Conservation (phyloP, 2,113 vertebrate species). For the Ciconia boyciana region DNA sequence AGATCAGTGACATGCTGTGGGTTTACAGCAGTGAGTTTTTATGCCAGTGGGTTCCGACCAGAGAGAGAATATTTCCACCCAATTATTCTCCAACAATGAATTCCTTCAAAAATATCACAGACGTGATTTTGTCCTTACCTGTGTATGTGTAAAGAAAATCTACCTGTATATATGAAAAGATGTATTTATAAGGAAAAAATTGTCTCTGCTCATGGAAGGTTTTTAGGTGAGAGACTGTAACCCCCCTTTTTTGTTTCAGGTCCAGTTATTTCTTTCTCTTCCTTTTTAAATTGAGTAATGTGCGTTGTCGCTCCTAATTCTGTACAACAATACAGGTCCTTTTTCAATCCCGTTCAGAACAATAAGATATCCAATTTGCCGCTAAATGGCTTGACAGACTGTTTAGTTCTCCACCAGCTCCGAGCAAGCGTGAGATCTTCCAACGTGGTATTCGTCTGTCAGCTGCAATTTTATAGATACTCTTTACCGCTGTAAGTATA, state of each 20-base stretch:
- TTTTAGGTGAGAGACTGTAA: neutral
- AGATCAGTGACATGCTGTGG: neutral
- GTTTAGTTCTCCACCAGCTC: conserved; percentile 17
- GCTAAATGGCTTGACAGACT: conserved; percentile 41
- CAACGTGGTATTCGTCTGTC: neutral
- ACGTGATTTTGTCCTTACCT: neutral
- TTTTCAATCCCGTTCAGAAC: conserved; percentile 35
- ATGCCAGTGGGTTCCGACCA: neutral
- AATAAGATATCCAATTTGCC: conserved; percentile 51
- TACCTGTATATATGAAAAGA: neutral
- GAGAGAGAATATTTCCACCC: neutral
- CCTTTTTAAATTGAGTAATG: neutral
- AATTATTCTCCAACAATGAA: neutral
- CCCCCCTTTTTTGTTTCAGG: neutral
- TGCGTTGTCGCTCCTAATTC: conserved; percentile 52
- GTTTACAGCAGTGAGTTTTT: neutral
- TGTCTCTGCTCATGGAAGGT: neutral
- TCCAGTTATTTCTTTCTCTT: neutral
- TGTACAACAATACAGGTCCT: neutral
- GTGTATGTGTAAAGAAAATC: neutral
- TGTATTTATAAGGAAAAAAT: neutral
- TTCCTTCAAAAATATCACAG: neutral
- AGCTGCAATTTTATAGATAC: conserved; percentile 27
- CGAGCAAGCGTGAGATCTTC: neutral
- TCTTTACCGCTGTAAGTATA: conserved; percentile 30